Conservation (phyloP, 2,797 vertebrate genomes). For the Calcarius lapponicus region DNA sequence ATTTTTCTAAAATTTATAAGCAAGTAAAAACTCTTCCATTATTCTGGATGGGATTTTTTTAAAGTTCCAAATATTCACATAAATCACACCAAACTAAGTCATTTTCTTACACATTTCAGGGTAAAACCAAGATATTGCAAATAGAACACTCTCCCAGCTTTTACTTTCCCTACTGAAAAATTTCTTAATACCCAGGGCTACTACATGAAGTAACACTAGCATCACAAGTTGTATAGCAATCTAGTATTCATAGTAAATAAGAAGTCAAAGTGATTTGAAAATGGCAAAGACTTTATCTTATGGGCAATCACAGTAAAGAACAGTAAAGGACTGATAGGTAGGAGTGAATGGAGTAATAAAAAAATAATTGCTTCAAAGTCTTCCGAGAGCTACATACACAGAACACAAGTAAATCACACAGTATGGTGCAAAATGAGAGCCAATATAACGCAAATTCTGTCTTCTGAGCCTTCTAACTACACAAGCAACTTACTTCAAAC, state of each 20-base stretch:
- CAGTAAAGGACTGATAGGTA: neutral
- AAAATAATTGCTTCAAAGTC: neutral
- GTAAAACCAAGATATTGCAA: neutral
- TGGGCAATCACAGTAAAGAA: neutral
- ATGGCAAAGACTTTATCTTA: neutral
- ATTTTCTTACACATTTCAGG: neutral
- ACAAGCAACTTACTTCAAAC: neutral
- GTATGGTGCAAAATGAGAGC: neutral
- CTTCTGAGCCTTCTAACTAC: neutral
- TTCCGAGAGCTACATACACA: rapidly evolving
- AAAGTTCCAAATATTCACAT: neutral
- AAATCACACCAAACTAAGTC: neutral
- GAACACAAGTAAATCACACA: neutral
- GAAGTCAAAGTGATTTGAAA: neutral
- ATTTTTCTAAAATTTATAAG: neutral
- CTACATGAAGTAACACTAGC: neutral
- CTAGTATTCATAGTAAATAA: neutral
- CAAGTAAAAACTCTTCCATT: neutral
- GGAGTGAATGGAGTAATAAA: neutral
- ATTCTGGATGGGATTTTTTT: neutral
- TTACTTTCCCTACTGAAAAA: neutral
- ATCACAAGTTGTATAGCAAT: neutral
- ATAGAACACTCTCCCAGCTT: neutral
- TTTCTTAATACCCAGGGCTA: neutral
- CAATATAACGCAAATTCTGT: neutral